Evolutionary conservation across 2,113 vertebrate species (phyloP).

Genomic region (Ammodytes dubius): DNA sequence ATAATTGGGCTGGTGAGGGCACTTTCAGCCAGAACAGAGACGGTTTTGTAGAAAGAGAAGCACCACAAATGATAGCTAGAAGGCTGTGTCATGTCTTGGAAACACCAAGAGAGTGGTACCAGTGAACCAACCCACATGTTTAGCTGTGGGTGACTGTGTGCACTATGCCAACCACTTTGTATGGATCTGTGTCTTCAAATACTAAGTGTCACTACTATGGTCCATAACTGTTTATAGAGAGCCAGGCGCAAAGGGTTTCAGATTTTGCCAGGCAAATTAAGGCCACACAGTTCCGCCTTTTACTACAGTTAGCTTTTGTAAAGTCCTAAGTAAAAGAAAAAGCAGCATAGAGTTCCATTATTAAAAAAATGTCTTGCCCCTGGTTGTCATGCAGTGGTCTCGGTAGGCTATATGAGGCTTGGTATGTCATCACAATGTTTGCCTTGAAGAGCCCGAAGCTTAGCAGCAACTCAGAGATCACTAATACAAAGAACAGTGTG

Average conservation of each 20-base stretch:
- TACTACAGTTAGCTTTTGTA: conserved; percentile 4
- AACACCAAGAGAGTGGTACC: background rate
- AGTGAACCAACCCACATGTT: background rate
- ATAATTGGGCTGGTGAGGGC: background rate
- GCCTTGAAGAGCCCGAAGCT: conserved; percentile 17
- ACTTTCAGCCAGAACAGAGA: no score
- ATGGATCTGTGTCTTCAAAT: background rate
- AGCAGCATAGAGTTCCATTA: background rate
- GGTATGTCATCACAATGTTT: conserved; percentile 20
- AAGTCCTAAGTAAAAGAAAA: background rate
- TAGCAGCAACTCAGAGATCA: background rate
- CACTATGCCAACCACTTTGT: background rate
- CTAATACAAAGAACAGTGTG: conserved; percentile 9
- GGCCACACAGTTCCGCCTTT: background rate
- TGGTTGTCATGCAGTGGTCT: conserved; percentile 19
- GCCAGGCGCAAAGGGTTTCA: background rate
- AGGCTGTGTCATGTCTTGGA: background rate
- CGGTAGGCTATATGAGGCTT: conserved; percentile 1
- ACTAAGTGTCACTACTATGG: background rate
- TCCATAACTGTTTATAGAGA: background rate
- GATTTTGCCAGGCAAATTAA: background rate
- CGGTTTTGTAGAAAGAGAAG: no score
- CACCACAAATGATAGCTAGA: no score
- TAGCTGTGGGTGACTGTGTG: background rate
- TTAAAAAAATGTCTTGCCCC: background rate